A percentile compares a stretch with the other conserved stretches of the same genome.
Conservation (phyloP, 2,113 vertebrate species). For the Caloenas nicobarica region DNA sequence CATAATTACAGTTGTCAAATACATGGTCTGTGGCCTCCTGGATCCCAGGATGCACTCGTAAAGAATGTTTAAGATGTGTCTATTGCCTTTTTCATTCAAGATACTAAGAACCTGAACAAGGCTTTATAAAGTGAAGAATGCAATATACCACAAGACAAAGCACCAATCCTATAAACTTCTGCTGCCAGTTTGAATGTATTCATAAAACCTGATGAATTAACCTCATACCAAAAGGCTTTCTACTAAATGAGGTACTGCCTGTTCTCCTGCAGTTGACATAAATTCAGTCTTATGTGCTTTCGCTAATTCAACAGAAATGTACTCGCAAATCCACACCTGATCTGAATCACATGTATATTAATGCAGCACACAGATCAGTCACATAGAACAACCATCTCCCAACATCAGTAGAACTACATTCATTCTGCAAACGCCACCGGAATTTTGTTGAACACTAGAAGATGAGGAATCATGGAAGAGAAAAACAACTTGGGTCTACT, state of each 20-base stretch:
- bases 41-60: not conserved
- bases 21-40: not conserved
- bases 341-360: not conserved
- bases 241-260: slow-evolving; percentile 16
- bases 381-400: not conserved
- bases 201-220: not conserved
- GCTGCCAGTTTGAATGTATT: not conserved
- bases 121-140: not conserved
- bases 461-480: not conserved
- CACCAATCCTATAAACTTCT: not conserved
- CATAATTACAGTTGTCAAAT: not conserved
- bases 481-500: not conserved
- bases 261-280: slow-evolving; percentile 1
- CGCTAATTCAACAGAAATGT: not conserved
- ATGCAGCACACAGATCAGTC: not conserved
- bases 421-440: not conserved
- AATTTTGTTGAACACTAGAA: not conserved
- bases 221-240: slow-evolving; percentile 25
- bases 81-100: not conserved
- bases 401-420: not conserved
- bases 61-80: not conserved
- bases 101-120: not conserved
- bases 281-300: not conserved
- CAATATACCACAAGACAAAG: not conserved
- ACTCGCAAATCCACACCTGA: slow-evolving; percentile 39